A percentile compares a stretch with the other conserved stretches of the same genome.
These are phyloP conservation scores for Tenebrio molitor DNA, from an alignment of 1,140 invertebrate genomes.

Conservation along the genomic window DNA sequence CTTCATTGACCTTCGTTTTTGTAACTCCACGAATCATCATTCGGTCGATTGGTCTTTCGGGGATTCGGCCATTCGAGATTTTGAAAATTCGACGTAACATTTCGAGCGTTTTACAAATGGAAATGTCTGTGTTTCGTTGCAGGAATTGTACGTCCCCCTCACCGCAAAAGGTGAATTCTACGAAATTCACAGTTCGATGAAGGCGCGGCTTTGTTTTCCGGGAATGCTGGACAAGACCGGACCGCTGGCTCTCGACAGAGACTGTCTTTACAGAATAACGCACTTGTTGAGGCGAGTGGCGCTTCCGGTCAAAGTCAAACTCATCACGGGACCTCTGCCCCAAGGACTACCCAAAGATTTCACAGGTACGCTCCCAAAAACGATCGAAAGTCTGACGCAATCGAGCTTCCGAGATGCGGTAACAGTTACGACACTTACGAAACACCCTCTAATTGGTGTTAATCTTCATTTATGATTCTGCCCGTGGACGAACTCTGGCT, in stretches of 20 bases:
- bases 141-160: slow-evolving; percentile 74
- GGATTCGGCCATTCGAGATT: too few relatives aligned
- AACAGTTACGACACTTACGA: slow-evolving; percentile 6
- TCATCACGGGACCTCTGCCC: slow-evolving; percentile 71
- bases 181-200: slow-evolving; percentile 70
- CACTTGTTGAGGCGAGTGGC: slow-evolving; percentile 61
- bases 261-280: slow-evolving; percentile 63
- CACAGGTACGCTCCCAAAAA: slow-evolving; percentile 64
- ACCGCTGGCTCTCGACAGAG: slow-evolving; percentile 61
- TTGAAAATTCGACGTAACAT: too few relatives aligned
- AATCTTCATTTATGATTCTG: too few relatives aligned
- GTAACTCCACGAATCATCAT: too few relatives aligned
- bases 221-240: slow-evolving; percentile 64
- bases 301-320: slow-evolving; percentile 69
- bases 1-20: too few relatives aligned
- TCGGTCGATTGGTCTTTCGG: too few relatives aligned
- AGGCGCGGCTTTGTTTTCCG: slow-evolving; percentile 65
- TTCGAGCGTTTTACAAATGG: too few relatives aligned
- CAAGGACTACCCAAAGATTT: slow-evolving; percentile 71
- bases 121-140: too few relatives aligned
- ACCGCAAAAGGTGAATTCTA: slow-evolving; percentile 74
- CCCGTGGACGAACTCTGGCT: too few relatives aligned
- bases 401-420: too few relatives aligned
- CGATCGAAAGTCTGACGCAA: too few relatives aligned
- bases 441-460: slow-evolving; percentile 5